phyloP scores from a whole-genome alignment of 2,113 vertebrate genomes.

The Progne subis region DNA sequence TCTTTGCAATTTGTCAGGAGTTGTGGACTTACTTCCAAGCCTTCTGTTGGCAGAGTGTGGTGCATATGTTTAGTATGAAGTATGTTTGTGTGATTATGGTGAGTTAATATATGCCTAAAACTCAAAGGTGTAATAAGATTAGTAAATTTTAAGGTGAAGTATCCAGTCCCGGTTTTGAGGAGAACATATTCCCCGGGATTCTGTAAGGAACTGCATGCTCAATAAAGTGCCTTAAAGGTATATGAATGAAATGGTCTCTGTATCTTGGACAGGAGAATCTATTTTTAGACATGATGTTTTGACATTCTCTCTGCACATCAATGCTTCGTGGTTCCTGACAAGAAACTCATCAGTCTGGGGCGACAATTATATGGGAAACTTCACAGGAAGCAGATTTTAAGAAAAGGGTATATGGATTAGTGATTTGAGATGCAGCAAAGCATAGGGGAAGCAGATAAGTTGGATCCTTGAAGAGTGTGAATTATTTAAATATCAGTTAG shows the following conservation, averaged over 20 bases:
- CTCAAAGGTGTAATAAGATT: neutral
- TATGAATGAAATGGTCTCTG: neutral
- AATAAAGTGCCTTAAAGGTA: neutral
- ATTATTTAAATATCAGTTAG: constrained; percentile 33
- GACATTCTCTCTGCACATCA: neutral
- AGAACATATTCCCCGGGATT: neutral
- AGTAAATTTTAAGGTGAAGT: neutral
- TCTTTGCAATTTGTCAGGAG: neutral
- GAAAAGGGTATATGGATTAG: neutral
- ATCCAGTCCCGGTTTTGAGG: neutral
- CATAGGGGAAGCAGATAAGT: neutral
- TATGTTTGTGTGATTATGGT: neutral
- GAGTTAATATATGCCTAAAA: neutral
- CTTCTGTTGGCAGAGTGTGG: neutral
- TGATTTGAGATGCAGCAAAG: constrained; percentile 50
- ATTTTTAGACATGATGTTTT: neutral
- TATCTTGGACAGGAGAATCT: neutral
- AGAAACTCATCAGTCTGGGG: constrained; percentile 54
- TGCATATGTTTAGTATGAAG: neutral
- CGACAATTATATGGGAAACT: constrained; percentile 29
- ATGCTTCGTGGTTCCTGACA: neutral
- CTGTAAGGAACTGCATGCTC: neutral
- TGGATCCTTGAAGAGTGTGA: neutral
- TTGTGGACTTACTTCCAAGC: neutral
- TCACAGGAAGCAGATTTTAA: constrained; percentile 53